phyloP scores from a whole-genome alignment of 2,888 invertebrate genomes.

The Drosophila merina region DNA sequence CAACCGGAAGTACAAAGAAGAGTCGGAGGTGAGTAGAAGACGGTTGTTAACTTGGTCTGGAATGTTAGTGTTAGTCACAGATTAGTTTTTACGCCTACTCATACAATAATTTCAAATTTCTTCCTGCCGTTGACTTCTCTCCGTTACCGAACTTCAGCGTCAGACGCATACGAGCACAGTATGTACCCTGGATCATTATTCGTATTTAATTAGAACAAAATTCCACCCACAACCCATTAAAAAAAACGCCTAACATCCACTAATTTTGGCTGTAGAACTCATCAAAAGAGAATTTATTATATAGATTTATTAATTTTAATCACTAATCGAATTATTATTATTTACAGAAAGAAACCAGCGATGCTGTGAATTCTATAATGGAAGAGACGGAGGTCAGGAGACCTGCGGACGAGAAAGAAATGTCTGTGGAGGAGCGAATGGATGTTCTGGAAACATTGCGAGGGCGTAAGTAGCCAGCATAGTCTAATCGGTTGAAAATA shows the following conservation, averaged over 20 bases:
- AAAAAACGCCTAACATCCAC: background rate
- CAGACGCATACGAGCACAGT: constrained; percentile 51
- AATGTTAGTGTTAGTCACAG: background rate
- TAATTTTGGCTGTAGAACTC: background rate
- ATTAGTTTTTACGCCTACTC: background rate
- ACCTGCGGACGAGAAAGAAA: constrained; percentile 61
- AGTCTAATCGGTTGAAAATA: background rate
- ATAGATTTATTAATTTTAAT: background rate
- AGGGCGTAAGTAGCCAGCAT: constrained; percentile 56
- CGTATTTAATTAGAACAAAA: constrained; percentile 5
- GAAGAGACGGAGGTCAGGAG: constrained; percentile 57
- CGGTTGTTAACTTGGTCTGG: background rate
- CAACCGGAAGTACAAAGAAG: constrained; percentile 78
- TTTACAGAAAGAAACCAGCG: constrained; percentile 82
- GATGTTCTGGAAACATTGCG: constrained; percentile 65
- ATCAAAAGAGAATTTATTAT: background rate
- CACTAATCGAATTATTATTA: background rate
- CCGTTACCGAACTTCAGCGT: constrained; percentile 38
- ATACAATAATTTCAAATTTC: constrained; percentile 13
- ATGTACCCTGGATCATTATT: constrained; percentile 38
- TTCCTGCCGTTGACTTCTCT: constrained; percentile 22
- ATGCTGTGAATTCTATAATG: constrained; percentile 83
- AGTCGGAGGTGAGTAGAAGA: constrained; percentile 74
- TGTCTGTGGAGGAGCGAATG: constrained; percentile 74
- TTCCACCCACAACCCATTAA: background rate